A percentile compares a stretch with the other conserved stretches of the same genome.
phyloP scores from a whole-genome alignment of 2,797 vertebrate genomes.

The Varecia variegata region DNA sequence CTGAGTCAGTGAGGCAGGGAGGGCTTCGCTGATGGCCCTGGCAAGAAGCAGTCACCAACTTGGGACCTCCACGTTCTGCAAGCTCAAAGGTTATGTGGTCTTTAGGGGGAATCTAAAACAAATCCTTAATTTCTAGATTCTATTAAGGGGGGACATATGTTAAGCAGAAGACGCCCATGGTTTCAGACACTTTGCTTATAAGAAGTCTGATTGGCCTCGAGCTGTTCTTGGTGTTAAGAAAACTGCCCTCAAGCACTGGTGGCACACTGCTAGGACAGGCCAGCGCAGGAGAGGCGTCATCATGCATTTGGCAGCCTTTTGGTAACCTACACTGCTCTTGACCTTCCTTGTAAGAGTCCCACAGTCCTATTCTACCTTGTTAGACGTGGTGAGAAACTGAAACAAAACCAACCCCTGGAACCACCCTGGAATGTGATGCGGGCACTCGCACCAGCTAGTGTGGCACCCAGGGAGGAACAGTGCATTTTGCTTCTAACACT shows the following conservation, averaged over 20 bases:
- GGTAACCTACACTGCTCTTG: not conserved
- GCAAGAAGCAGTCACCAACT: not conserved
- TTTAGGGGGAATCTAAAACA: too few species aligned
- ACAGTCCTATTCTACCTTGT: not conserved
- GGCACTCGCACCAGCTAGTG: not conserved
- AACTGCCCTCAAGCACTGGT: not conserved
- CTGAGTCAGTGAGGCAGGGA: not conserved
- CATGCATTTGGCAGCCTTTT: not conserved
- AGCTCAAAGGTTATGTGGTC: not conserved
- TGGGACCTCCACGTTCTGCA: not conserved
- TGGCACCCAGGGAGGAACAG: not conserved
- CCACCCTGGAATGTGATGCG: fast-evolving
- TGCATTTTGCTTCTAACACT: not conserved
- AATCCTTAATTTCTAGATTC: not conserved
- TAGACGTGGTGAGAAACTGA: not conserved
- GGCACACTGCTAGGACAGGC: not conserved
- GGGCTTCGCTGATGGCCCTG: too few species aligned
- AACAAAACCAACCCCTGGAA: not conserved
- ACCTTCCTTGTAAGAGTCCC: not conserved
- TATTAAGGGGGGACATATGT: not conserved
- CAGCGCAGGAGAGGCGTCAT: too few species aligned
- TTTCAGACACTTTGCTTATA: not conserved
- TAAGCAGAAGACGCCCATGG: not conserved
- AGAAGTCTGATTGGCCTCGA: not conserved
- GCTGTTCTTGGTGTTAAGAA: not conserved